Evolutionary conservation across 2,113 vertebrate genomes (phyloP), one percentile per base, ranked within the genome.

Genomic region (Agapornis roseicollis): DNA sequence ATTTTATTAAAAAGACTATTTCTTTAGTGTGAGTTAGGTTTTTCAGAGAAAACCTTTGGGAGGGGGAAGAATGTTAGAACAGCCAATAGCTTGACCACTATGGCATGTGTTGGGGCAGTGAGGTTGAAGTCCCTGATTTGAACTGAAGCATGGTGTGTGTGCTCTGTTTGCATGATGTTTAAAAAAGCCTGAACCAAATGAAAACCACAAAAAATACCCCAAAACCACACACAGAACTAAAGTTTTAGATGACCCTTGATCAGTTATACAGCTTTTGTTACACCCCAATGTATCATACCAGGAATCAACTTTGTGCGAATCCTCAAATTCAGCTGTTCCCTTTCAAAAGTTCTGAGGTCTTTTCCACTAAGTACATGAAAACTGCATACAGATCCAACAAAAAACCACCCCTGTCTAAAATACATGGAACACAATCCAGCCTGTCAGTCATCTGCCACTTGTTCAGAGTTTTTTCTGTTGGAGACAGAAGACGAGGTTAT

Each of bases 371-470:
- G 33, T 47, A 27, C n/a, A 39, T 58, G 37, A 55, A 90, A 78
- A 73, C 46, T 80, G 19, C 18, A 10, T 77, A 13, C 7, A 56
- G 29, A 63, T 64, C 3, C n/a, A 55, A 61, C 9, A 77, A 42
- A 47, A 27, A 29, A 35, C 8, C 8, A 20, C 20, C 33, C 22
- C 22, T 58, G 10, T 58, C 56, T 70, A 37, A 88, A 74, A 70
- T 85, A n/a, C 29, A 11, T 24, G 13, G 23, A 71, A 56, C 10
- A 2, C n/a, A 12, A 73, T 86, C 13, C 64, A 85, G 19, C 14
- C 42, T 77, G 50, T 80, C 83, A 87, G 44, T 86, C 52, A 82
- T 41, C 69, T 90, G 33, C 89, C 79, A 78, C 25, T 89, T 41
- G 15, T 56, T 63, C 17, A 31, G 16, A 18, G 22, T 68, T 84